A percentile compares a stretch with the other conserved stretches of the same genome.
phyloP scores from a whole-genome alignment of 1,140 invertebrate species.

The Sinella curviseta region DNA sequence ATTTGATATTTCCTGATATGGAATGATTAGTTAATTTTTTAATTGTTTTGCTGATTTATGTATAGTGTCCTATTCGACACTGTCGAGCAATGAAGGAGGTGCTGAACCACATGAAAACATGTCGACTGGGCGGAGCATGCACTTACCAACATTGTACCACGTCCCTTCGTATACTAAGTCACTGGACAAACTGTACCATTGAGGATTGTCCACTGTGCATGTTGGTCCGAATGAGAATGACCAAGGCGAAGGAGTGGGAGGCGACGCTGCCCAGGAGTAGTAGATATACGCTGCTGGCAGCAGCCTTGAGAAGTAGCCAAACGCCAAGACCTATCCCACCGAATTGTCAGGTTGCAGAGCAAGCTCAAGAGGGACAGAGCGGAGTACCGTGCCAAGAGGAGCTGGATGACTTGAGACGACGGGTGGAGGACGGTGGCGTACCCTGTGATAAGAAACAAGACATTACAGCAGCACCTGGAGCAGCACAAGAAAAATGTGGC shows the following conservation, averaged over 20 bases:
- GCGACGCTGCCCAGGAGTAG: neutral
- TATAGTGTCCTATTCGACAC: slow-evolving; percentile 29
- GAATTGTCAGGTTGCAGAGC: neutral
- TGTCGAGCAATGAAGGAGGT: slow-evolving; percentile 29
- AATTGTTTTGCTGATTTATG: neutral
- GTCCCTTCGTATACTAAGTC: slow-evolving; percentile 30
- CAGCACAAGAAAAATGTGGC: neutral
- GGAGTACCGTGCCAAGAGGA: slow-evolving; percentile 1
- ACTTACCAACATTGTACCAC: slow-evolving; percentile 17
- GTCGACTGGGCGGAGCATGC: neutral
- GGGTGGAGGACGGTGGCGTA: too few relatives aligned
- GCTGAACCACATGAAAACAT: slow-evolving; percentile 31
- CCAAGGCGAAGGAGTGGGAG: slow-evolving; percentile 1
- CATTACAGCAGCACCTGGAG: neutral
- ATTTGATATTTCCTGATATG: neutral
- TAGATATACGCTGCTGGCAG: neutral
- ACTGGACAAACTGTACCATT: slow-evolving; percentile 32
- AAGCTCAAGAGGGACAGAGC: neutral
- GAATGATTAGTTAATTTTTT: neutral
- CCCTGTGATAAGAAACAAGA: neutral
- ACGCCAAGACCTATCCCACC: neutral
- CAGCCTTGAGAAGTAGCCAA: slow-evolving; percentile 2
- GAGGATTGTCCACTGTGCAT: slow-evolving; percentile 28
- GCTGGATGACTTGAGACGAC: neutral
- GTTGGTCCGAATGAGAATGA: neutral